Percentiles rank a stretch among this genome's conserved stretches.
Conservation (phyloP, 2,113 vertebrate species). For the Theristicus caerulescens region DNA sequence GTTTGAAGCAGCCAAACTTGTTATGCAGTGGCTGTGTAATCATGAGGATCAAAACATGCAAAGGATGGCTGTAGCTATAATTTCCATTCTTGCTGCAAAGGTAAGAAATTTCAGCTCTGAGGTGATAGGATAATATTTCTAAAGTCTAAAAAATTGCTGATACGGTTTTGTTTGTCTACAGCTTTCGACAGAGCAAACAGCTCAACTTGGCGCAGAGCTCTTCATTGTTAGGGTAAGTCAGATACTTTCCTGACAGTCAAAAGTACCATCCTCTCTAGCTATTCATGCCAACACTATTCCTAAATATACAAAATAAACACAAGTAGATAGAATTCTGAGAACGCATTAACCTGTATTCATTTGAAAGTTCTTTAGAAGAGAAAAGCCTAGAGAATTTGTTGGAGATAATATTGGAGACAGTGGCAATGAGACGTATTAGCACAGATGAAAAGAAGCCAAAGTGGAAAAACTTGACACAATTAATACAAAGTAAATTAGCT, state of each 20-base stretch:
- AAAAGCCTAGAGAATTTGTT: background rate
- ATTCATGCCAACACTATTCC: background rate
- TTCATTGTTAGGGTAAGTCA: constrained; percentile 92
- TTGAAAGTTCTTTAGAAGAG: background rate
- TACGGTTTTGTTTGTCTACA: constrained; percentile 62
- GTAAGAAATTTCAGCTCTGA: constrained; percentile 66
- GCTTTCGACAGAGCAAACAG: constrained; percentile 98
- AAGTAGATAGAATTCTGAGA: background rate
- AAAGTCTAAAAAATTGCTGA: background rate
- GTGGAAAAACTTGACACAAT: background rate
- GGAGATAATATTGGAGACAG: no score
- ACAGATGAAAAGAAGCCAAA: background rate
- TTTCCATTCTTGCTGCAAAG: constrained; percentile 98
- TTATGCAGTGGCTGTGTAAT: constrained; percentile 99
- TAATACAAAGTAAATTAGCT: background rate
- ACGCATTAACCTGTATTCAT: background rate
- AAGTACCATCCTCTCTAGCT: background rate
- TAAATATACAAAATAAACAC: background rate
- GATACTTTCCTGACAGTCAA: background rate
- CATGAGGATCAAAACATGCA: constrained; percentile 99
- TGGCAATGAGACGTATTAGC: background rate
- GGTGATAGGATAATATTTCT: background rate
- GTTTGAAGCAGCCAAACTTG: constrained; percentile 97
- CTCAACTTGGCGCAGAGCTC: constrained; percentile 94
- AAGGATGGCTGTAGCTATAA: constrained; percentile 98